Conservation (phyloP, 2,113 vertebrate species). For the Argyrosomus japonicus region DNA sequence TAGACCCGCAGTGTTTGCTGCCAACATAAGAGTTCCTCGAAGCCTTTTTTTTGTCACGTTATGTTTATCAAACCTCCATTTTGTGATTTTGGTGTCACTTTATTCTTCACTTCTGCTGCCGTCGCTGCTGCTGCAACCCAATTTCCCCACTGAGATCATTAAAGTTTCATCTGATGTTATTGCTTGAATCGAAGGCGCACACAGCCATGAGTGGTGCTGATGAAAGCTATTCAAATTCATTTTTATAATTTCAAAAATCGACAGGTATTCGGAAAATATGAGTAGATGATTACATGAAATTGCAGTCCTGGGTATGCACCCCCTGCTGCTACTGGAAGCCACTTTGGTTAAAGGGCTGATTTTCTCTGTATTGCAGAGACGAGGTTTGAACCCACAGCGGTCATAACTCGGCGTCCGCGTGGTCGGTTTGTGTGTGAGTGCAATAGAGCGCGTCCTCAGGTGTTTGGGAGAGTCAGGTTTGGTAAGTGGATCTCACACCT, state of each 20-base stretch:
- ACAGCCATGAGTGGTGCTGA: not conserved
- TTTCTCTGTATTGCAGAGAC: slow-evolving; percentile 11
- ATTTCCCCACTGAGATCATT: slow-evolving; percentile 53
- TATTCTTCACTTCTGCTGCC: not conserved
- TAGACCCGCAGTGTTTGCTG: not conserved
- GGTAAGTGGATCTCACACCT: slow-evolving; percentile 35
- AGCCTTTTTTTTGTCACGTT: not conserved
- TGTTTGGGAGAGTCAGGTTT: slow-evolving; percentile 16
- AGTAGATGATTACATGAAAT: slow-evolving; percentile 29
- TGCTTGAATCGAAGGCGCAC: slow-evolving; percentile 6
- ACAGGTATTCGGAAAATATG: slow-evolving; percentile 35
- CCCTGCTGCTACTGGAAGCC: slow-evolving; percentile 40
- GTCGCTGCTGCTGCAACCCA: not conserved
- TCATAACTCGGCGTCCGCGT: not conserved
- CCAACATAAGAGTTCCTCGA: not conserved
- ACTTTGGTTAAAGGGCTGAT: slow-evolving; percentile 40
- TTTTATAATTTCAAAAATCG: slow-evolving; percentile 26
- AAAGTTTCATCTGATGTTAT: slow-evolving; percentile 48
- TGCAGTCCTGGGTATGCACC: not conserved
- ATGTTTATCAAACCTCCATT: slow-evolving; percentile 28
- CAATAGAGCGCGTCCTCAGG: slow-evolving; percentile 25
- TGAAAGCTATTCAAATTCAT: slow-evolving; percentile 19
- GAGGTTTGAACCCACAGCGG: slow-evolving; percentile 9
- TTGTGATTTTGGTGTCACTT: not conserved
- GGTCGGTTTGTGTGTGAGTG: not conserved